Conservation (phyloP, 2,888 invertebrate species). For the Drosophila austrosaltans region DNA sequence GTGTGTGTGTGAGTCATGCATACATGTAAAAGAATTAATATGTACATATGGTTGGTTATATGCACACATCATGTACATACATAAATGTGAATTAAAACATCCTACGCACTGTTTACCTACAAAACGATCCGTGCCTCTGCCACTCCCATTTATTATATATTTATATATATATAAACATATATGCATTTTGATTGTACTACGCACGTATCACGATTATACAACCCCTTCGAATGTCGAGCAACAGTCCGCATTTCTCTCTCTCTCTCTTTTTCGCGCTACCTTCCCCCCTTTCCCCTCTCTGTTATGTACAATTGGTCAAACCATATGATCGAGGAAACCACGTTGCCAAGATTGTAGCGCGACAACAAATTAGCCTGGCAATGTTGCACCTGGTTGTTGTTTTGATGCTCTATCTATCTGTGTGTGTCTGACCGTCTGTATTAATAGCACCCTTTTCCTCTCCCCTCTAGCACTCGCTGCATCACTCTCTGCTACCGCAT, state of each 20-base stretch:
- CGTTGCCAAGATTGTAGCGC: slow-evolving; percentile 70
- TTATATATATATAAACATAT: slow-evolving; percentile 17
- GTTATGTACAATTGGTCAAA: slow-evolving; percentile 12
- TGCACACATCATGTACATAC: neutral
- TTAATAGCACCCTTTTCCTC: slow-evolving; percentile 40
- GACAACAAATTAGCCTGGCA: slow-evolving; percentile 44
- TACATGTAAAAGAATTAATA: slow-evolving; percentile 9
- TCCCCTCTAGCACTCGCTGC: neutral
- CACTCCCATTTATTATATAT: slow-evolving; percentile 33
- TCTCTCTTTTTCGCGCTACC: slow-evolving; percentile 18
- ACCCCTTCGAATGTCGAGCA: slow-evolving; percentile 37
- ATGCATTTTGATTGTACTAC: slow-evolving; percentile 8
- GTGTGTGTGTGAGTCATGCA: slow-evolving; percentile 11
- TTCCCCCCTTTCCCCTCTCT: neutral
- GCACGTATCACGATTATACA: slow-evolving; percentile 62
- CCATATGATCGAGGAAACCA: slow-evolving; percentile 69
- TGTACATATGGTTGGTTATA: neutral
- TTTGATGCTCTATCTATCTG: slow-evolving; percentile 26
- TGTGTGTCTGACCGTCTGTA: slow-evolving; percentile 16
- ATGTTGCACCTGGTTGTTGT: slow-evolving; percentile 57
- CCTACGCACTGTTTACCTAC: neutral
- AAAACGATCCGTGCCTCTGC: slow-evolving; percentile 14
- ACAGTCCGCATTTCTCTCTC: slow-evolving; percentile 9
- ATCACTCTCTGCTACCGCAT: neutral
- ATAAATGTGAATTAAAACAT: neutral